These are phyloP conservation scores for Cathartes aura DNA, from an alignment of 2,113 vertebrate genomes.

Conservation along the genomic window DNA sequence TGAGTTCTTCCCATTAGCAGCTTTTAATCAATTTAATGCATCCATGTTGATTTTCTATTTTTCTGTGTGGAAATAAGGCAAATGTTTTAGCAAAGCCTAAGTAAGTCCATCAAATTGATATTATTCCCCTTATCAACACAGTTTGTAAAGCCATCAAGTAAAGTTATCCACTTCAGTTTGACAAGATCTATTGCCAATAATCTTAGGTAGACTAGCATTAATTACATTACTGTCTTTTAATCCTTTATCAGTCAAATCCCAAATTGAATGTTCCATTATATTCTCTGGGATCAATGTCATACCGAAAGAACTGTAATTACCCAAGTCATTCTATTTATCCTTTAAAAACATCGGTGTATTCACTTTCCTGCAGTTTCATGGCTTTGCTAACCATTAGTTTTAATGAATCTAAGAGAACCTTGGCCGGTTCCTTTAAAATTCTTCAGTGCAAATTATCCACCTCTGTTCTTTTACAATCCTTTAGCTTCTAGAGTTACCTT, in stretches of 20 bases:
- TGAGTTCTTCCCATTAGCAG: conserved; percentile 4
- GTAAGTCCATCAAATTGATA: background rate
- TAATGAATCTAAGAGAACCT: background rate
- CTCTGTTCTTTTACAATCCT: background rate
- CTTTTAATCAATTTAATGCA: conserved; percentile 18
- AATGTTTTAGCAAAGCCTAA: background rate
- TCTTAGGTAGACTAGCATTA: conserved; percentile 2
- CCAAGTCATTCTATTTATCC: background rate
- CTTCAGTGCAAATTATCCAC: background rate
- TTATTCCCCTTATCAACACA: background rate
- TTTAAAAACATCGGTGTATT: background rate
- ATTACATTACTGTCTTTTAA: background rate
- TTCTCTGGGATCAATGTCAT: background rate
- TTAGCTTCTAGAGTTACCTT: background rate
- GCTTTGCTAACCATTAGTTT: background rate
- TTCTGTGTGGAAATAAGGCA: background rate
- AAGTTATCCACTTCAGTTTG: background rate
- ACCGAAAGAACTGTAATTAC: background rate
- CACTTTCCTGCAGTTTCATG: background rate
- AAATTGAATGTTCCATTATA: background rate
- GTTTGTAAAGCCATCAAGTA: background rate
- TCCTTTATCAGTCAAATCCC: background rate
- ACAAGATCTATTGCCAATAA: background rate
- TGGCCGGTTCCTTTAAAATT: background rate
- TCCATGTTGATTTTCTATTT: background rate